These are phyloP conservation scores for Lepus americanus DNA, from an alignment of 2,113 vertebrate species.

Conservation along the genomic window DNA sequence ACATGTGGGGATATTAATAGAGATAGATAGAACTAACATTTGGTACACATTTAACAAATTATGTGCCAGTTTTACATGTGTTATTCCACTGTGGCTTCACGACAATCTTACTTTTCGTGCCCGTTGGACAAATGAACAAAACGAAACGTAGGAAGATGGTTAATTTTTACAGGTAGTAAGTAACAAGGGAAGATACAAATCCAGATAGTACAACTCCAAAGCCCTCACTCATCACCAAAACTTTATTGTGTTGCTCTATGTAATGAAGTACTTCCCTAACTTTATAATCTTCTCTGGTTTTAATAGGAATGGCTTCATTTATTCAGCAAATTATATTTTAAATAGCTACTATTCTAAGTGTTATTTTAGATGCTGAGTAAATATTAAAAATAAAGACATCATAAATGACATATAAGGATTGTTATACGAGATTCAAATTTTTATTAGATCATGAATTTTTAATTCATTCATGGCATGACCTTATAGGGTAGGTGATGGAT, in stretches of 20 bases:
- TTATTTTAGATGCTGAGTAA: slow-evolving; percentile 44
- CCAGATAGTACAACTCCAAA: background rate
- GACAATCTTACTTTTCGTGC: background rate
- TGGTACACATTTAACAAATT: slow-evolving; percentile 9
- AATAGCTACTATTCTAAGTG: background rate
- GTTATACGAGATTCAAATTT: background rate
- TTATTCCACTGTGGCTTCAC: background rate
- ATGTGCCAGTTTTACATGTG: slow-evolving; percentile 26
- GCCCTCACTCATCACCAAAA: background rate
- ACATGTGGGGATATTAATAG: slow-evolving; percentile 31
- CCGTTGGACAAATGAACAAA: slow-evolving; percentile 41
- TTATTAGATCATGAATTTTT: background rate
- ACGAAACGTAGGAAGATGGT: background rate
- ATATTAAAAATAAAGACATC: background rate
- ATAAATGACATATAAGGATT: background rate
- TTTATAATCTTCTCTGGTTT: background rate
- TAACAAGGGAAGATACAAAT: background rate
- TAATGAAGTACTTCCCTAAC: background rate
- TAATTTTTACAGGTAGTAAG: background rate
- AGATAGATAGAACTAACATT: slow-evolving; percentile 40
- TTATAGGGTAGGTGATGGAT: background rate
- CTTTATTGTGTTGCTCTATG: background rate
- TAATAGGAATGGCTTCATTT: slow-evolving; percentile 18
- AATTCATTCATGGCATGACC: background rate
- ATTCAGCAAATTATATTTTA: slow-evolving; percentile 1